Conservation (phyloP, 2,888 invertebrate genomes). For the Cosmia trapezina region DNA sequence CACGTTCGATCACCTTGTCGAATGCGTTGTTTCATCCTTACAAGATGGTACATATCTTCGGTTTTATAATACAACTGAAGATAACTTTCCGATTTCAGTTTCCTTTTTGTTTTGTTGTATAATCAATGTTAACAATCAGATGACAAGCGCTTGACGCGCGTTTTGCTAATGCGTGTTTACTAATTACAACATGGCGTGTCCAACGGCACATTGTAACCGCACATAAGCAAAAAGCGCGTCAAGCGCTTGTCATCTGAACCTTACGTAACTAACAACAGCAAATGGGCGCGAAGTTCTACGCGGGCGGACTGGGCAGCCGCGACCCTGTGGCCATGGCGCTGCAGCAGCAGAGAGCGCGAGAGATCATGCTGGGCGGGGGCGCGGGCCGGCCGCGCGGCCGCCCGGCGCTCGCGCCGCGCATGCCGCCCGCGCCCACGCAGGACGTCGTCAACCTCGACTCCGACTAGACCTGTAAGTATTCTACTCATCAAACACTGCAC, state of each 20-base stretch:
- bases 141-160: conserved; percentile 60
- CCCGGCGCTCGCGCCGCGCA: conserved; percentile 73
- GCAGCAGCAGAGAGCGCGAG: conserved; percentile 86
- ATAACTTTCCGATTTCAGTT: neutral
- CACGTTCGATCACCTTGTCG: neutral
- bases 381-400: conserved; percentile 72
- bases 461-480: conserved; percentile 69
- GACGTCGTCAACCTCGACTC: conserved; percentile 85
- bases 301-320: conserved; percentile 88
- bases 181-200: neutral
- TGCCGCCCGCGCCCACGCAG: conserved; percentile 58
- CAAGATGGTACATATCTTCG: neutral
- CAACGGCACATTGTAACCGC: conserved; percentile 37
- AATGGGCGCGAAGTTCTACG: conserved; percentile 88
- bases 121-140: conserved; percentile 42
- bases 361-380: conserved; percentile 81
- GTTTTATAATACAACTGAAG: no score
- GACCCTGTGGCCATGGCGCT: conserved; percentile 89
- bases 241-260: conserved; percentile 56
- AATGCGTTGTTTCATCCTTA: conserved; percentile 2
- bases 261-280: conserved; percentile 59
- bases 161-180: conserved; percentile 55
- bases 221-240: conserved; percentile 53
- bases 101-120: conserved; percentile 12
- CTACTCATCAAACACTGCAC: neutral